Evolutionary conservation across 2,113 vertebrate genomes (phyloP).

Genomic region (Kobus ellipsiprymnus): DNA sequence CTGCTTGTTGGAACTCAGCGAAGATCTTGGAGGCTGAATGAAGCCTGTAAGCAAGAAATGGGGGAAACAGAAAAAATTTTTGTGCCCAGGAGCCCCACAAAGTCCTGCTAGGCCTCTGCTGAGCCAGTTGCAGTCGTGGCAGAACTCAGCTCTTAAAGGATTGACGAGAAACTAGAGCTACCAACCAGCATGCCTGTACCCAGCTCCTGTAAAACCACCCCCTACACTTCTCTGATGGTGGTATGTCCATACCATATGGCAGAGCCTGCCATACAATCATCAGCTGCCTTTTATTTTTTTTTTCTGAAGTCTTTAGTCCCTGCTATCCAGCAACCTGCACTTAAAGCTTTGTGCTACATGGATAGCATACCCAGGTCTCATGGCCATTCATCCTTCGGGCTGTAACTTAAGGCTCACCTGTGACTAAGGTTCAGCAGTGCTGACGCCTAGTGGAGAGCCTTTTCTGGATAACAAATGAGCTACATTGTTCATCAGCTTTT

Average conservation of each 20-base stretch:
- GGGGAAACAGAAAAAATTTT: background rate
- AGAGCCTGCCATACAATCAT: too few relatives aligned
- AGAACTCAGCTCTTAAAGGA: background rate
- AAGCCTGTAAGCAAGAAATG: background rate
- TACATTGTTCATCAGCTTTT: background rate
- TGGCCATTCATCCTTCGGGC: background rate
- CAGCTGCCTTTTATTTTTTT: background rate
- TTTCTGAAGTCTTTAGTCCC: background rate
- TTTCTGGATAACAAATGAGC: background rate
- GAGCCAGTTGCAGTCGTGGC: background rate
- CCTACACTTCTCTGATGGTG: rapidly evolving
- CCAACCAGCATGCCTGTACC: background rate
- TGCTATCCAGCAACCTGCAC: background rate
- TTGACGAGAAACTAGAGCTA: background rate
- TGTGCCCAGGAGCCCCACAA: background rate
- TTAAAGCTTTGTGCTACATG: background rate
- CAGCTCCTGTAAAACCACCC: background rate
- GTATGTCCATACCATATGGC: background rate
- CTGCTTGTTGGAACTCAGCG: background rate
- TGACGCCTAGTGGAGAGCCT: constrained; percentile 3
- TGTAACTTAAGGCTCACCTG: rapidly evolving
- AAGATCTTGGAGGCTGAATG: background rate
- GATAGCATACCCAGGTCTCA: background rate
- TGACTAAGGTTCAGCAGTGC: background rate
- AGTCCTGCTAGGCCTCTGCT: background rate